A percentile compares a stretch with the other conserved stretches of the same genome.
These are phyloP conservation scores for Agrypnus murinus DNA, from an alignment of 2,888 invertebrate species.

Conservation along the genomic window DNA sequence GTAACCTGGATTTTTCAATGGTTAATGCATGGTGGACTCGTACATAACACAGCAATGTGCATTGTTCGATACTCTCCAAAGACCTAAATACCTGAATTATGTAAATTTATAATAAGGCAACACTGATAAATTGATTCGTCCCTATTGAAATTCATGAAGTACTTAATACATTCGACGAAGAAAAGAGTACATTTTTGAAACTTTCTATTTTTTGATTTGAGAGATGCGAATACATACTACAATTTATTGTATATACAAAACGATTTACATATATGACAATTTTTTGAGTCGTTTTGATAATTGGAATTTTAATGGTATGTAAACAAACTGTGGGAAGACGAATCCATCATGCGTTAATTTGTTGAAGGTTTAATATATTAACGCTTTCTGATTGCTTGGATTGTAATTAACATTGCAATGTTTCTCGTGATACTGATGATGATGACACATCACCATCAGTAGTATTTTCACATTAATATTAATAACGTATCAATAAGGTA, in stretches of 20 bases:
- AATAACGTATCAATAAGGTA: too few relatives aligned
- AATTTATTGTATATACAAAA: too few relatives aligned
- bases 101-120: constrained; percentile 24
- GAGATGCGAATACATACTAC: too few relatives aligned
- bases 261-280: background rate
- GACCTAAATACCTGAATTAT: constrained; percentile 41
- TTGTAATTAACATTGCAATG: constrained; percentile 13
- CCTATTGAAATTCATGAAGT: constrained; percentile 32
- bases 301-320: background rate
- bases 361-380: constrained; percentile 4
- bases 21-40: constrained; percentile 29
- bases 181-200: too few relatives aligned
- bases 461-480: too few relatives aligned
- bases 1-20: constrained; percentile 22
- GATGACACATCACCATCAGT: too few relatives aligned
- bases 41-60: constrained; percentile 21
- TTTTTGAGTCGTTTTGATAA: background rate
- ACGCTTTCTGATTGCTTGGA: constrained; percentile 15
- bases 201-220: too few relatives aligned
- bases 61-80: constrained; percentile 27
- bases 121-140: constrained; percentile 25
- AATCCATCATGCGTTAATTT: background rate
- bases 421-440: background rate
- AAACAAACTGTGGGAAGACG: background rate
- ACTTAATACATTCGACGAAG: too few relatives aligned